These are phyloP conservation scores for Oryzias woworae DNA, from an alignment of 2,113 vertebrate species.

Conservation along the genomic window DNA sequence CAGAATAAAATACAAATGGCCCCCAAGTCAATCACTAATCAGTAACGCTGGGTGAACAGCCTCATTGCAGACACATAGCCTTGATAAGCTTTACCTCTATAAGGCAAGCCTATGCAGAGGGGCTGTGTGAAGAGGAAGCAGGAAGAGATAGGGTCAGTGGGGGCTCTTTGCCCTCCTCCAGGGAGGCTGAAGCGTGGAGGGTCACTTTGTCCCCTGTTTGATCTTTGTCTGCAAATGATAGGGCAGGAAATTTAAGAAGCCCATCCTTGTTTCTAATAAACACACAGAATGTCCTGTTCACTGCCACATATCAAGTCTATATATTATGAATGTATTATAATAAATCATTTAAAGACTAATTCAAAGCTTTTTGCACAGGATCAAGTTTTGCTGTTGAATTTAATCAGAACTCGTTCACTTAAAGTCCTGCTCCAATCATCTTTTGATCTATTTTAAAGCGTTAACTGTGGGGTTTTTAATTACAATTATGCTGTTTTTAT, in stretches of 20 bases:
- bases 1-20: slow-evolving; percentile 60
- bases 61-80: slow-evolving; percentile 65
- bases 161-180: slow-evolving; percentile 47
- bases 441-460: too few species aligned
- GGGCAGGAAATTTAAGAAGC: slow-evolving; percentile 77
- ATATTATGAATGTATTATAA: too few species aligned
- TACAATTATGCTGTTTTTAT: too few species aligned
- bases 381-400: too few species aligned
- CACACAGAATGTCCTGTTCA: slow-evolving; percentile 66
- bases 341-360: too few species aligned
- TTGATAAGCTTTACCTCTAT: slow-evolving; percentile 69
- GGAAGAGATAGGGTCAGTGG: slow-evolving; percentile 46
- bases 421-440: too few species aligned
- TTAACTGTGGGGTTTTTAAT: too few species aligned
- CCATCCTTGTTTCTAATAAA: slow-evolving; percentile 76
- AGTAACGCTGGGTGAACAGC: slow-evolving; percentile 66
- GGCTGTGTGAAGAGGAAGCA: slow-evolving; percentile 66
- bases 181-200: slow-evolving; percentile 68
- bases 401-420: too few species aligned
- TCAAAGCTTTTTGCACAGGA: too few species aligned
- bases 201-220: slow-evolving; percentile 78
- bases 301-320: slow-evolving; percentile 7
- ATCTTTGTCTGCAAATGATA: slow-evolving; percentile 75
- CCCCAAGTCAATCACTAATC: slow-evolving; percentile 65
- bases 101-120: slow-evolving; percentile 62